Base-by-base conservation (phyloP, 2,888 invertebrate genomes). In the Cyaniris semiargus region DNA sequence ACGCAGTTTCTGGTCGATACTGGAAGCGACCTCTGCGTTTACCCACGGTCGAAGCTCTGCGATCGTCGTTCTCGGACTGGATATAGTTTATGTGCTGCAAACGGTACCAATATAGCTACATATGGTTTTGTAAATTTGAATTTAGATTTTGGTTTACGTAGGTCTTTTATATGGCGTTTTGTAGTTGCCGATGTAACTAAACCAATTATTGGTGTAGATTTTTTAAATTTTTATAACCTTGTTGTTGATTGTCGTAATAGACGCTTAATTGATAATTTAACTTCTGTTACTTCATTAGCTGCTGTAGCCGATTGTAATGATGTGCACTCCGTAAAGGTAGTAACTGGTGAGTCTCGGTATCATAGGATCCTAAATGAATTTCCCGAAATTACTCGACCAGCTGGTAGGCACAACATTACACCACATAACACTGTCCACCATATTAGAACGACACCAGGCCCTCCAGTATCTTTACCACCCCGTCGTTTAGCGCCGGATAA, bases 191-290 rank as follows among this genome's bases (percentile, higher is more conserved):
- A 76, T 34, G 66, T 77, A 31, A 79, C 84, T 0, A 83, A 82
- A 27, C 83, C 87, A 0, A 87, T 88, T 13, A 86, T 87, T 27
- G 85, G 86, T 3, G 85, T 82, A 0, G 86, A 87, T 80, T 86
- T 88, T 77, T 78, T 87, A 18, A 71, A 66, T 0, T 81, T 83
- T 76, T 86, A 81, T 76, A 81, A 82, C 13, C 78, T 88, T 0
- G 78, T 87, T 0, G 84, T 85, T 2, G 86, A 87, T 75, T 58
- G 83, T 5, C 77, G 79, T 6, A 81, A 84, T 23, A 76, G 79
- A 6, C 78, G 81, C 0, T 66, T 38, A 38, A 8, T 38, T 8
- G 38, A 38, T 38, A 38, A 6, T 38, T 38, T 38, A 38, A 38
- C 38, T 87, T 76, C 75, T 15, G 66, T 81, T 6, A 66, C 58